Percentiles rank a stretch among this genome's conserved stretches.
These are phyloP conservation scores for Drosophila niveifrons DNA, from an alignment of 2,888 invertebrate genomes.

Conservation along the genomic window DNA sequence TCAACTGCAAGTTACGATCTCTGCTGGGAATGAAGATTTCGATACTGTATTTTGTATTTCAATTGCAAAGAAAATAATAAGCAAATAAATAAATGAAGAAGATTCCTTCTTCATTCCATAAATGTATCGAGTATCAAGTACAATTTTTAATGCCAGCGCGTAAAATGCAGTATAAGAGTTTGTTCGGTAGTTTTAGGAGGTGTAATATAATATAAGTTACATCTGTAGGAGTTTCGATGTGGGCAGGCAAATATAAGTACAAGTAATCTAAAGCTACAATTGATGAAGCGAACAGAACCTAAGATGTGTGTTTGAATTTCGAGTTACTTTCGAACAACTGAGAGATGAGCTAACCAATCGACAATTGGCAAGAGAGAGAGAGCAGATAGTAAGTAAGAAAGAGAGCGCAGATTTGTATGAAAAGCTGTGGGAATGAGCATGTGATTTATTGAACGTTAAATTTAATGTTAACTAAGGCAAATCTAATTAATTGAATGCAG, in stretches of 20 bases:
- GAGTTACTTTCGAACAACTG: constrained; percentile 11
- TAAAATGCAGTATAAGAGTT: constrained; percentile 1
- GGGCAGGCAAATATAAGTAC: constrained; percentile 22
- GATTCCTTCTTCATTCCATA: not conserved
- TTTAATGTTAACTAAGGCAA: constrained; percentile 8
- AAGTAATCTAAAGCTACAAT: constrained; percentile 18
- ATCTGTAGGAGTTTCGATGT: constrained; percentile 5
- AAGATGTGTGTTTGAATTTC: constrained; percentile 4
- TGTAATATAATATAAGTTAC: not conserved
- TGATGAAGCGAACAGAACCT: constrained; percentile 24
- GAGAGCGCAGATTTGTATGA: not conserved
- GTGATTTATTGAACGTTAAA: not conserved
- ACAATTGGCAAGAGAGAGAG: constrained; percentile 20
- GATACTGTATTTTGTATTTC: not conserved
- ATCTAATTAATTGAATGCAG: constrained; percentile 33
- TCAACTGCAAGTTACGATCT: not conserved
- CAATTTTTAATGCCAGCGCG: not conserved
- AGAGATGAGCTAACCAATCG: constrained; percentile 11
- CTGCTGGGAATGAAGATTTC: not conserved
- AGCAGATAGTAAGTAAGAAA: constrained; percentile 21
- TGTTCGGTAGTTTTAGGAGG: not conserved
- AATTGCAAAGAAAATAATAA: no score
- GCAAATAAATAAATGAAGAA: not conserved
- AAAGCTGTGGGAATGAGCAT: constrained; percentile 31
- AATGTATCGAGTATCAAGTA: not conserved